Evolutionary conservation across 2,113 vertebrate species (phyloP).

Genomic region (Onychorhynchus coronatus): DNA sequence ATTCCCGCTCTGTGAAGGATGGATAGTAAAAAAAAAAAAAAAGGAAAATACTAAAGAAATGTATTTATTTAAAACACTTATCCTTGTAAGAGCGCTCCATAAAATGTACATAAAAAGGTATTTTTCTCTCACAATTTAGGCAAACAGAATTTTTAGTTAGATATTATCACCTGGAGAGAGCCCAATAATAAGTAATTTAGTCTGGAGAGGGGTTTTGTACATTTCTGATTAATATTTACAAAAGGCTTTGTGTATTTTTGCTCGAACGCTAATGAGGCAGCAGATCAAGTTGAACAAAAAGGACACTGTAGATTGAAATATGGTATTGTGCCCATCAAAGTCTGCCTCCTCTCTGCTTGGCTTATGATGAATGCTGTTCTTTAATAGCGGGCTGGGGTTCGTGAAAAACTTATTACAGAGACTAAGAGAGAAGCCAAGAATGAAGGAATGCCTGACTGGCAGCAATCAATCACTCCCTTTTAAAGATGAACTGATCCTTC

Average conservation of each 20-base stretch:
- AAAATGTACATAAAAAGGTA: slow-evolving; percentile 47
- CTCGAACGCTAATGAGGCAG: slow-evolving; percentile 63
- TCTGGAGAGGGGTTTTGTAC: slow-evolving; percentile 45
- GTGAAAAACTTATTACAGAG: slow-evolving; percentile 86
- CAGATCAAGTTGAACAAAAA: slow-evolving; percentile 85
- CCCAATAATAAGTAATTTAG: slow-evolving; percentile 66
- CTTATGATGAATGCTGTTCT: slow-evolving; percentile 89
- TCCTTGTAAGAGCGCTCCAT: not conserved
- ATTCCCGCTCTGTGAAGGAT: not conserved
- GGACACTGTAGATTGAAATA: slow-evolving; percentile 88
- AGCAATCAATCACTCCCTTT: slow-evolving; percentile 89
- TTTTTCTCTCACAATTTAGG: slow-evolving; percentile 59
- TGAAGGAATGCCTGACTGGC: slow-evolving; percentile 89
- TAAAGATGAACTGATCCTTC: slow-evolving; percentile 76
- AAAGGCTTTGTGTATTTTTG: slow-evolving; percentile 73
- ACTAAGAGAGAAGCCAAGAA: slow-evolving; percentile 79
- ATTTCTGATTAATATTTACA: slow-evolving; percentile 78
- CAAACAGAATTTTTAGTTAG: slow-evolving; percentile 57
- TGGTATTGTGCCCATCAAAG: slow-evolving; percentile 84
- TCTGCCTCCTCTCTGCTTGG: slow-evolving; percentile 85
- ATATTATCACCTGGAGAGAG: slow-evolving; percentile 72
- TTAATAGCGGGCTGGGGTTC: slow-evolving; percentile 87
- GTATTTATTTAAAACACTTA: slow-evolving; percentile 32
- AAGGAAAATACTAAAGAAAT: not conserved
- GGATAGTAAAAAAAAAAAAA: not conserved